A percentile compares a stretch with the other conserved stretches of the same genome.
These are phyloP conservation scores for Aptenodytes patagonicus DNA, from an alignment of 2,113 vertebrate species.

Conservation along the genomic window DNA sequence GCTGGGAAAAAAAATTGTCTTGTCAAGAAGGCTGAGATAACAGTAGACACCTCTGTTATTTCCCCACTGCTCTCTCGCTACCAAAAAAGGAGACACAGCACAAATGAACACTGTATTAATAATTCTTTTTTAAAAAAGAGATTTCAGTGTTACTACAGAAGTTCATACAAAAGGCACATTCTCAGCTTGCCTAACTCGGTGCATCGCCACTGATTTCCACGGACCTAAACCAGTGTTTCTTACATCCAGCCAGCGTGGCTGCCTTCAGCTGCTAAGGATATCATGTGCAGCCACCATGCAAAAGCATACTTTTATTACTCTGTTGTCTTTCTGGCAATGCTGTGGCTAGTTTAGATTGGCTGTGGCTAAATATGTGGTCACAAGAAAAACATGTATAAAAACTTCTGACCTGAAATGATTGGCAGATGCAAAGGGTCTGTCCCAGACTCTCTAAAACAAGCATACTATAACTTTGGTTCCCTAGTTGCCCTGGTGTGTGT, in stretches of 20 bases:
- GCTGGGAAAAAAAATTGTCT: background rate
- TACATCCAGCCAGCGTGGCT: background rate
- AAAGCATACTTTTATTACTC: background rate
- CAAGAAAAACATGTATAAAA: background rate
- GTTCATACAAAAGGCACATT: background rate
- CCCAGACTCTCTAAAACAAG: background rate
- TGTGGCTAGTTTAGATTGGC: background rate
- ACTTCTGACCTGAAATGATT: background rate
- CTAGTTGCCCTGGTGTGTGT: background rate
- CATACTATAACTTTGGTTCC: background rate
- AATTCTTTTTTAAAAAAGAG: background rate
- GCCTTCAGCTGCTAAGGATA: background rate
- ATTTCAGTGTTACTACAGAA: background rate
- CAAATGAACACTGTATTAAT: background rate
- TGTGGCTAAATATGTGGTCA: background rate
- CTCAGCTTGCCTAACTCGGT: background rate
- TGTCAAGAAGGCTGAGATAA: background rate
- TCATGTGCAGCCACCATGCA: background rate
- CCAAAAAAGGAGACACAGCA: background rate
- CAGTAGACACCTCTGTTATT: background rate
- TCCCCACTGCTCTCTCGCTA: background rate
- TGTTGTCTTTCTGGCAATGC: background rate
- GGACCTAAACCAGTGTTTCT: background rate
- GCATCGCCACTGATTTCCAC: background rate
- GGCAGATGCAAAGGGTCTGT: background rate